Percentiles rank a stretch among this genome's conserved stretches.
Conservation (phyloP, 2,797 vertebrate species). For the Halcyon chelicuti region DNA sequence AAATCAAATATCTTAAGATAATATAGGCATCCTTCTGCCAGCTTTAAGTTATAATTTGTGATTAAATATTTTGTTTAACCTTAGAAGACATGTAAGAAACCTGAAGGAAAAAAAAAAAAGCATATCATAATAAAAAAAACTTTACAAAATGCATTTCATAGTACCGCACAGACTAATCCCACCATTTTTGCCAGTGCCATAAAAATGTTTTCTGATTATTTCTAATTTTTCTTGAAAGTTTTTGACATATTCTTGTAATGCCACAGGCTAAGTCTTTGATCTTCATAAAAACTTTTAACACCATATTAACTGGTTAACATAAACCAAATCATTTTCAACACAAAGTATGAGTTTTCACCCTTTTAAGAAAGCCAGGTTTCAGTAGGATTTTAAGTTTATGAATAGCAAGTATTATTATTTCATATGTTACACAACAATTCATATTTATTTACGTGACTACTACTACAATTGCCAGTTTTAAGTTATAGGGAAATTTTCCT, state of each 20-base stretch:
- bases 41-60: neutral
- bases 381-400: neutral
- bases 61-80: neutral
- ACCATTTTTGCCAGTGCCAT: neutral
- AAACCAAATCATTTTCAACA: neutral
- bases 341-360: neutral
- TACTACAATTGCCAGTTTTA: neutral
- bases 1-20: neutral
- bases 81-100: neutral
- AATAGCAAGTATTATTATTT: neutral
- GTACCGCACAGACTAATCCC: neutral
- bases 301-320: neutral
- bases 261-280: conserved; percentile 32
- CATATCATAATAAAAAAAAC: neutral
- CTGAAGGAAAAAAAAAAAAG: neutral
- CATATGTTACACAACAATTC: neutral
- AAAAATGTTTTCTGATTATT: neutral
- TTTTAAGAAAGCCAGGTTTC: neutral
- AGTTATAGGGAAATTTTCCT: neutral
- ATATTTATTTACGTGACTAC: neutral
- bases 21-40: neutral
- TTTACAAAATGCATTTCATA: neutral
- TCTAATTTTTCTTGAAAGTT: neutral
- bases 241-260: neutral
- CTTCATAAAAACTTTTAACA: neutral